Conservation (phyloP, 1,140 invertebrate species). For the Trinorchestia longiramus region DNA sequence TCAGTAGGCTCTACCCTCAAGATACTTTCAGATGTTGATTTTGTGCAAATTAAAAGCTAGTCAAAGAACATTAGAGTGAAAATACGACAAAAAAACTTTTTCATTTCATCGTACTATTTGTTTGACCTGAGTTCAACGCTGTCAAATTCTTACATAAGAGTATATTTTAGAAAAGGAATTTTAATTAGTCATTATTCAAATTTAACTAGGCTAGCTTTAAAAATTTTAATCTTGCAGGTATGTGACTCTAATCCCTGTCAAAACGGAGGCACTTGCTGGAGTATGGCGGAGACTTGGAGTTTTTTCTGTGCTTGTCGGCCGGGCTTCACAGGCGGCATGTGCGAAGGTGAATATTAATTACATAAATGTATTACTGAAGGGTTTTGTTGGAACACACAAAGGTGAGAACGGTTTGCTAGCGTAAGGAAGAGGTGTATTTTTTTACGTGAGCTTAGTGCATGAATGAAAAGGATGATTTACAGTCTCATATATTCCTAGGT, state of each 20-base stretch:
- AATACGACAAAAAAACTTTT: too few relatives aligned
- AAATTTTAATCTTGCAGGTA: slow-evolving; percentile 70
- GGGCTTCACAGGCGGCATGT: slow-evolving; percentile 82
- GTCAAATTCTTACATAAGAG: too few relatives aligned
- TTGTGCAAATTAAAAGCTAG: not conserved
- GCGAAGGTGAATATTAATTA: slow-evolving; percentile 75
- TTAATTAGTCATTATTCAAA: too few relatives aligned
- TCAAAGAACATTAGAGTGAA: too few relatives aligned
- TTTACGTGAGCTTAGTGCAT: not conserved
- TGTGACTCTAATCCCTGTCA: slow-evolving; percentile 83
- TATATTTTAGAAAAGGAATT: too few relatives aligned
- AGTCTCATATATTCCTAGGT: not conserved
- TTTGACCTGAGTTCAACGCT: too few relatives aligned
- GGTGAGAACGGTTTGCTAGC: not conserved
- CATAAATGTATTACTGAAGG: too few relatives aligned
- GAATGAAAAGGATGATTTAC: not conserved
- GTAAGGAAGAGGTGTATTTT: not conserved
- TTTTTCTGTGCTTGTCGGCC: slow-evolving; percentile 80
- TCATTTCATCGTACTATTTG: too few relatives aligned
- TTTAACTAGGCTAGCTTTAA: too few relatives aligned
- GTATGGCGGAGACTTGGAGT: slow-evolving; percentile 77
- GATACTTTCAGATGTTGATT: not conserved
- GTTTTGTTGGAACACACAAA: too few relatives aligned
- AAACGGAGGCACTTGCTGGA: slow-evolving; percentile 83
- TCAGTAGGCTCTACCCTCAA: not conserved